Percentiles rank a stretch among this genome's conserved stretches.
Conservation (phyloP, 2,797 vertebrate genomes). For the Aselliscus stoliczkanus region DNA sequence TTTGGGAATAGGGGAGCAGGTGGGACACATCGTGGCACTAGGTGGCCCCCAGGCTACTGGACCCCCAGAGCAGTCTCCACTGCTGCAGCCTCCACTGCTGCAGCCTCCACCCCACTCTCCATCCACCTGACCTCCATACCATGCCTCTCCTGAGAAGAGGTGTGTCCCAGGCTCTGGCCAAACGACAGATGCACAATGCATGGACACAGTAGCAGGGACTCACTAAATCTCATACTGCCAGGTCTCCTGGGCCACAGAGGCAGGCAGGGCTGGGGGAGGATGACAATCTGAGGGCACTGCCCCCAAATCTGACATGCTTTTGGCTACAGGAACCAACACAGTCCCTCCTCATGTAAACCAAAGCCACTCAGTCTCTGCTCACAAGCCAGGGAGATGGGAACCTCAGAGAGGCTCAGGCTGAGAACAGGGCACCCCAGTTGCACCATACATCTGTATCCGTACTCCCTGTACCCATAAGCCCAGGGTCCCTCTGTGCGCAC, state of each 20-base stretch:
- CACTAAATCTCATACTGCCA: background rate
- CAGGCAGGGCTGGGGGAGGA: background rate
- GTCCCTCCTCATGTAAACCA: background rate
- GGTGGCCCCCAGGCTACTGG: background rate
- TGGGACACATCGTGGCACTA: background rate
- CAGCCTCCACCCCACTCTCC: background rate
- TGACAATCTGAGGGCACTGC: accelerated
- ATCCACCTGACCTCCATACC: background rate
- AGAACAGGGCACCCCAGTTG: background rate
- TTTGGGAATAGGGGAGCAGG: slow-evolving; percentile 54
- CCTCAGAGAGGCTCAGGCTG: too few relatives aligned
- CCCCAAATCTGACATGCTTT: background rate
- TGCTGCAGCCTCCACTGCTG: too few relatives aligned
- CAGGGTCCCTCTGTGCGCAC: background rate
- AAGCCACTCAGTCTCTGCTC: background rate
- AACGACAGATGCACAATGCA: accelerated
- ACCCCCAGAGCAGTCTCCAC: background rate
- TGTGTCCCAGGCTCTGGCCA: background rate
- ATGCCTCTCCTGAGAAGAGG: background rate
- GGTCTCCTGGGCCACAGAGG: accelerated
- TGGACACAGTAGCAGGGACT: background rate
- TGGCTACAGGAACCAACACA: accelerated
- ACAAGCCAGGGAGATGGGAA: accelerated
- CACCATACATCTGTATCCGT: too few relatives aligned
- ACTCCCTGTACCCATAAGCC: background rate